A percentile compares a stretch with the other conserved stretches of the same genome.
Conservation (phyloP, 2,888 invertebrate genomes). For the Troides oblongomaculatus region DNA sequence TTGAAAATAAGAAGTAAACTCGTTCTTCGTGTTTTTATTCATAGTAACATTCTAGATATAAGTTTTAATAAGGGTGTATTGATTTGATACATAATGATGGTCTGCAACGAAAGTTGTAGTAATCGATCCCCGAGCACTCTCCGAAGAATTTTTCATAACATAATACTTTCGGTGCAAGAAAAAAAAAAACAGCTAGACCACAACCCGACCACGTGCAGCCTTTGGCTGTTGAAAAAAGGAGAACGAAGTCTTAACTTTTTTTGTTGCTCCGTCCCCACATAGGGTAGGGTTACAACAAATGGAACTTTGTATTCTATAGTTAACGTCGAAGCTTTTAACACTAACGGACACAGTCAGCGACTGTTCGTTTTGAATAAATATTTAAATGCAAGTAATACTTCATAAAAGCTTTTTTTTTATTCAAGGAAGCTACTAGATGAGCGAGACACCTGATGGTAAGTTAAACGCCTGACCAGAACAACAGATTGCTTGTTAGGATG, state of each 20-base stretch:
- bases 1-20: too few relatives aligned
- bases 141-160: conserved; percentile 66
- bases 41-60: too few relatives aligned
- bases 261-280: conserved; percentile 59
- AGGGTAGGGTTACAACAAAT: conserved; percentile 73
- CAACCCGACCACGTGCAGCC: conserved; percentile 77
- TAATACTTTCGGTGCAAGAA: conserved; percentile 68
- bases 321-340: conserved; percentile 42
- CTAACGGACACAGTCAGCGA: conserved; percentile 19
- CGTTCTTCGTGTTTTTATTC: too few relatives aligned
- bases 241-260: conserved; percentile 64
- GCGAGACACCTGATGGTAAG: too few relatives aligned
- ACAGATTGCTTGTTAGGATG: too few relatives aligned
- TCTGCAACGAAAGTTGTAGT: conserved; percentile 46
- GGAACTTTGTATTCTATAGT: conserved; percentile 63
- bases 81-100: conserved; percentile 34
- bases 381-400: background rate
- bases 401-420: background rate
- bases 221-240: conserved; percentile 60
- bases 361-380: conserved; percentile 17
- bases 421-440: too few relatives aligned
- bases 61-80: conserved; percentile 33
- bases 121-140: conserved; percentile 53
- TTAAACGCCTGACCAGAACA: too few relatives aligned
- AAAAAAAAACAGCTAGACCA: conserved; percentile 63